These are phyloP conservation scores for Falco concolor DNA, from an alignment of 2,797 vertebrate genomes.

Conservation along the genomic window DNA sequence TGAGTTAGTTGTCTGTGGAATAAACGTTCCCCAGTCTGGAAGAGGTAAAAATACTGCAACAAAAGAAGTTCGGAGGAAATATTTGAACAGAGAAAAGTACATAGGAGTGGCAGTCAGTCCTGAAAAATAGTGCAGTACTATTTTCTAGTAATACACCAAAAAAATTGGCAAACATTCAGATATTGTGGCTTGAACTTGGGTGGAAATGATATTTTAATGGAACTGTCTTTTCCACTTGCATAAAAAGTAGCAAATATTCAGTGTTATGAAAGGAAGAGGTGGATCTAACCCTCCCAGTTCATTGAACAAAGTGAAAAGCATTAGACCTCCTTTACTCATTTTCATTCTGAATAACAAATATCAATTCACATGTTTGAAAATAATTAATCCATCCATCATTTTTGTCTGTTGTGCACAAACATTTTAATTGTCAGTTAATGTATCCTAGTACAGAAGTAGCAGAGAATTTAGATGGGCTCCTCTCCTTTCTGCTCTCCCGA, in stretches of 20 bases:
- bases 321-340: neutral
- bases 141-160: slow-evolving; percentile 20
- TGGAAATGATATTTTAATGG: slow-evolving; percentile 24
- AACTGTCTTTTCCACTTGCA: slow-evolving; percentile 29
- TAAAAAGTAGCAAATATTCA: neutral
- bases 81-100: slow-evolving; percentile 60
- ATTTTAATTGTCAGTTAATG: neutral
- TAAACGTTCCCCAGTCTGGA: neutral
- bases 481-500: neutral
- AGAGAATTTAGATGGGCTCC: neutral
- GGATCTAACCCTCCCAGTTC: neutral
- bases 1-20: neutral
- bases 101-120: slow-evolving; percentile 66
- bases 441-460: neutral
- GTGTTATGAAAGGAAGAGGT: neutral
- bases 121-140: slow-evolving; percentile 29
- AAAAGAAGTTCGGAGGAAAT: slow-evolving; percentile 57
- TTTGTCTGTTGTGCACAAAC: slow-evolving; percentile 6
- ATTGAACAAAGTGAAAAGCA: neutral
- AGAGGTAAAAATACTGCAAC: neutral
- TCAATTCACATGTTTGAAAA: neutral
- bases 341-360: slow-evolving; percentile 10
- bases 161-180: slow-evolving; percentile 48
- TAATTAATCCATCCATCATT: neutral
- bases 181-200: slow-evolving; percentile 50